These are phyloP conservation scores for Ispidina picta DNA, from an alignment of 2,797 vertebrate species.

Conservation along the genomic window DNA sequence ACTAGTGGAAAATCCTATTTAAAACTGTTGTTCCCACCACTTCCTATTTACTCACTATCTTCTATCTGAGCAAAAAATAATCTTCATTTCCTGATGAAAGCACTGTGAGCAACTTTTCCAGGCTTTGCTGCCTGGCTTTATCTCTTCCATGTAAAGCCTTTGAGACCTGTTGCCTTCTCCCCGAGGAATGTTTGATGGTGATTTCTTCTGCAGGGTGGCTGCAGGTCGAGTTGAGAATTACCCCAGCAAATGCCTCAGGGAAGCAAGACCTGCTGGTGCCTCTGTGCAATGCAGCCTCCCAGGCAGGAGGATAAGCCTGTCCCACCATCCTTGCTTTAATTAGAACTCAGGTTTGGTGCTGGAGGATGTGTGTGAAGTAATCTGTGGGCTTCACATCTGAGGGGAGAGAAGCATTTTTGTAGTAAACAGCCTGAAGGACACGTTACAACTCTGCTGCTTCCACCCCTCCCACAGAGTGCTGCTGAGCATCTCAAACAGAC, in stretches of 20 bases:
- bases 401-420: neutral
- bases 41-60: neutral
- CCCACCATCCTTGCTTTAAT: neutral
- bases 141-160: neutral
- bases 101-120: neutral
- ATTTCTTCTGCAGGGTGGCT: neutral
- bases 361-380: neutral
- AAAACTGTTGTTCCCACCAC: neutral
- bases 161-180: neutral
- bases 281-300: neutral
- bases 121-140: neutral
- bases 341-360: neutral
- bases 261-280: neutral
- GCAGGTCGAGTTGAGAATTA: neutral
- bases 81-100: neutral
- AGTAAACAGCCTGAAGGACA: neutral
- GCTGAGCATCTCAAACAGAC: neutral
- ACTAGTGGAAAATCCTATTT: slow-evolving; percentile 2
- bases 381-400: neutral
- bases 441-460: neutral
- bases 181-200: rapidly evolving
- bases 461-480: neutral
- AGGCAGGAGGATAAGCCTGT: rapidly evolving
- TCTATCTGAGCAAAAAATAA: neutral
- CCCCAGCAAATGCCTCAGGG: neutral